Evolutionary conservation across 1,140 invertebrate genomes (phyloP), one percentile per base, ranked within the genome.

Genomic region (Orchestia grillus): DNA sequence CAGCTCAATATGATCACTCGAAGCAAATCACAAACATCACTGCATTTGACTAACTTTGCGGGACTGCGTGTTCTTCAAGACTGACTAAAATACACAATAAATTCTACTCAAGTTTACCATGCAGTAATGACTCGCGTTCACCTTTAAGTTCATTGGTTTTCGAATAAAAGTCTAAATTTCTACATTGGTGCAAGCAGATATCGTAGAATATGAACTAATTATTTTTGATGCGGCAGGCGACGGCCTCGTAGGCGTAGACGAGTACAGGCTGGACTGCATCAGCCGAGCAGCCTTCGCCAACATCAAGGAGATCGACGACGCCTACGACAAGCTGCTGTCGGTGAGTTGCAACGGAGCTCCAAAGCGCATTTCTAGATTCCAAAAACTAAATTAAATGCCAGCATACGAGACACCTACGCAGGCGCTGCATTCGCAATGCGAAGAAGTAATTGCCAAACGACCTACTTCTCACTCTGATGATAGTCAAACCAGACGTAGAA

Each of bases 191-290:
- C 1, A 36, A 36, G 36, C 3, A 36, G 62, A 23, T 77, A 19
- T 77, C 1, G 15, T 28, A 77, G 28, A 77, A 77, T 77, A 36
- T 23, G 62, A 77, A 77, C 36, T 77, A 23, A 77, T 23, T 77
- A 77, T 77, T 87, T 36, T 94, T 95, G 95, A 87, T 62, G 95
- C 97, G 77, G 97, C 95, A 98, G 98, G 98, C 96, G 98, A 99
- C 97, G 98, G 98, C 6, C 97, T 98, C 11, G 98, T 99, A 91
- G 98, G 98, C 45, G 97, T 98, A 0, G 98, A 99, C 92, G 98
- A 99, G 97, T 99, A 98, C 97, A 98, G 98, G 96, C 98, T 98
- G 97, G 98, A 98, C 97, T 98, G 98, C 97, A 98, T 98, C 44
- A 98, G 98, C 96, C 98, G 98, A 97, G 98, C 98, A 97, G 98